Evolutionary conservation across 2,888 invertebrate species (phyloP), one percentile per base, ranked within the genome.

Genomic region (Drosophila tripunctata): DNA sequence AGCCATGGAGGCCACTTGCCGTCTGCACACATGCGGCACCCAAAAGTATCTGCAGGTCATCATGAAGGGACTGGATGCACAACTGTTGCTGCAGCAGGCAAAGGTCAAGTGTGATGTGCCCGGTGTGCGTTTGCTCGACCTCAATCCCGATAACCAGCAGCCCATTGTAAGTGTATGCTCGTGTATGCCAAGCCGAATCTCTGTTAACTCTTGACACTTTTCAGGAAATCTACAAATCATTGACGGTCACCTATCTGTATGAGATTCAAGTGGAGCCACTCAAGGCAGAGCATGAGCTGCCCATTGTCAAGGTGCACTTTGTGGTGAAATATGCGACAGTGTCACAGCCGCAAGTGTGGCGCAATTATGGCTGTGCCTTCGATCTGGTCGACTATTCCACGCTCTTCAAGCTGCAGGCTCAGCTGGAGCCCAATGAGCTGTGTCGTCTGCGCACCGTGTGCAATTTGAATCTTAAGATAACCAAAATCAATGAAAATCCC

Each of bases 361-460:
- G 92, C 73, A 90, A 90, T 58, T 94, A 94, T 90, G 92, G 93
- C 70, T 96, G 96, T 88, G 94, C 94, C 45, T 96, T 97, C 87
- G 96, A 96, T 82, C 92, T 98, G 54, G 93, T 93, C 15, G 96
- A 97, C 90, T 97, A 96, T 85, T 95, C 95, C 92, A 98, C 98
- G 4, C 92, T 97, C 80, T 98, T 96, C 89, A 94, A 95, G 65
- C 94, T 98, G 61, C 94, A 91, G 44, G 90, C 91, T 2, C 90
- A 90, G 55, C 57, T 98, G 71, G 96, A 97, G 89, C 95, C 96
- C 0, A 94, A 94, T 21, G 98, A 98, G 89, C 95, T 97, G 87
- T 98, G 97, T 89, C 94, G 97, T 54, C 96, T 97, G 36, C 97
- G 97, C 65, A 95, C 96, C 69, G 95, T 97, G 89, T 98, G 98